Evolutionary conservation across 2,113 vertebrate species (phyloP), one percentile per base, ranked within the genome.

Genomic region (Macquaria australasica): DNA sequence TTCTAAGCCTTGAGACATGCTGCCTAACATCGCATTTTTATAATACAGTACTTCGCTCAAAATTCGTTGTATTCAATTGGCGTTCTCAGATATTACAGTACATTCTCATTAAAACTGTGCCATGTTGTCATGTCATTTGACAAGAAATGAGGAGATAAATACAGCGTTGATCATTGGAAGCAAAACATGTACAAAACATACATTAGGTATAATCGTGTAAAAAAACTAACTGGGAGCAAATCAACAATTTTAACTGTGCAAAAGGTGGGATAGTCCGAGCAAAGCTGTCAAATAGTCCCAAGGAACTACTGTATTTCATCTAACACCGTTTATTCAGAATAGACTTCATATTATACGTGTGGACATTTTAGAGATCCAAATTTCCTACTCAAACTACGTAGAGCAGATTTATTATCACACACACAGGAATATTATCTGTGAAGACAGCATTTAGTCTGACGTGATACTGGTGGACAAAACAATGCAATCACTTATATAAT

Each of bases 1-100:
- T 89, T 89, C 85, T 50, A 60, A 73, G 64, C 68, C 58, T 85
- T 55, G 71, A 91, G 58, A 83, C 78, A 90, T 93, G 89, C 87
- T 63, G 72, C 81, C 55, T 3, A 62, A 66, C 25, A 63, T 53
- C 73, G 41, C 18, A 60, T 70, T 83, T 56, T 74, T 48, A 81
- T 50, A 31, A 82, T 77, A 85, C 79, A 90, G 73, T 82, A 92
- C 71, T 82, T 83, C 74, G 59, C 20, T 82, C 21, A 66, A 82
- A 85, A 87, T 84, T 82, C 48, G 72, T 72, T 37, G 73, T 69
- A 85, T 82, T 87, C 50, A 83, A 34, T 70, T 70, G 73, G 37
- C 63, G 83, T 86, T 86, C 60, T 77, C 53, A 63, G 59, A 81
- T 74, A 77, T 70, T 86, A 90, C 84, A 89, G 86, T 91, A 87